Evolutionary conservation across 1,140 invertebrate genomes (phyloP).

Genomic region (Cardiocondyla obscurior): DNA sequence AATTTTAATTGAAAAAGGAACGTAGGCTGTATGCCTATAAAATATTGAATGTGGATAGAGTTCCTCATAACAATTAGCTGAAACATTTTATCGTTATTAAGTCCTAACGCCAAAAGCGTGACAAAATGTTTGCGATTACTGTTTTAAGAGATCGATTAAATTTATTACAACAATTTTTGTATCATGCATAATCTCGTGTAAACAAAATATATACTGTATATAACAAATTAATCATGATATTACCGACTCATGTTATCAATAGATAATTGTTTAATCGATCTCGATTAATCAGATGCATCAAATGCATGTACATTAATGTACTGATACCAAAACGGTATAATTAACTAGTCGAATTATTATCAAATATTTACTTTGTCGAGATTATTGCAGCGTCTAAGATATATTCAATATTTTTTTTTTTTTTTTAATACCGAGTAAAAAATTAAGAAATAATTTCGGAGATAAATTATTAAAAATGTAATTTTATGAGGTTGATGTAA

Average conservation of each 20-base stretch:
- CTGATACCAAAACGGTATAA: background rate
- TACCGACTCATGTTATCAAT: background rate
- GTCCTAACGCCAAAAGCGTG: background rate
- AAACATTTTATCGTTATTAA: background rate
- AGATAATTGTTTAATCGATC: background rate
- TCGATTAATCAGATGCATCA: background rate
- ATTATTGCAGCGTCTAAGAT: background rate
- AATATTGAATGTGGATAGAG: background rate
- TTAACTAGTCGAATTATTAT: background rate
- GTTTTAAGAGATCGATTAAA: background rate
- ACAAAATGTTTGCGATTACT: background rate
- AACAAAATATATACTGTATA: background rate
- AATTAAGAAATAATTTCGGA: background rate
- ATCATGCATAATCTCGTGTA: background rate
- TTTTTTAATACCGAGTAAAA: background rate
- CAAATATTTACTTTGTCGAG: background rate
- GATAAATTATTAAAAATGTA: background rate
- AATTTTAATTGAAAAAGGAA: background rate
- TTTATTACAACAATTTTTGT: background rate
- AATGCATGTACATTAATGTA: background rate
- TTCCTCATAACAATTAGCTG: constrained; percentile 1
- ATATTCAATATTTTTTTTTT: background rate
- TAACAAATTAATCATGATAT: background rate
- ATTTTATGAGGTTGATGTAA: background rate
- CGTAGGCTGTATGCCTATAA: background rate